Evolutionary conservation across 2,797 vertebrate genomes (phyloP), one percentile per base, ranked within the genome.

Genomic region (Arremon aurantiirostris): DNA sequence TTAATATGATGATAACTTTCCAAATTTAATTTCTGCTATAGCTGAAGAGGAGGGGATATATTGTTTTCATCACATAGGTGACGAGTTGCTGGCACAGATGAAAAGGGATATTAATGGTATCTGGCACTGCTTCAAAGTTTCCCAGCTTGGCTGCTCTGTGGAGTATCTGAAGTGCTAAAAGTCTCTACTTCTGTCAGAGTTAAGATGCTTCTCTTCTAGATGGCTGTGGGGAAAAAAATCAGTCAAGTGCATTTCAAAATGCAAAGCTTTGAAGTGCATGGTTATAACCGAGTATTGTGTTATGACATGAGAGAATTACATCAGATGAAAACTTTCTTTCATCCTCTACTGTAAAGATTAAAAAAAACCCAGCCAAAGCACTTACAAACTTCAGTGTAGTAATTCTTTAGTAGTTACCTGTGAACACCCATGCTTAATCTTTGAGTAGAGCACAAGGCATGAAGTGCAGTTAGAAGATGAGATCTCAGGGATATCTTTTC

Each of bases 51-150:
- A 85, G 42, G 52, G 34, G 65, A 17, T 90, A 61, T 53, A 61
- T 87, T 95, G 81, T 93, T 92, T 94, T 87, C 68, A 85, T 91
- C 90, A 83, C 42, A 30, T 56, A 81, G 50, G 64, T 93, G 86
- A 92, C 13, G 32, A 96, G 77, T 71, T 92, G 60, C 82, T 95
- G 89, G 84, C 84, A 60, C 0, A 2, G 32, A 83, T 73, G 46
- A 63, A 81, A 61, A 61, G 61, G 50, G 65, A n/a, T 95, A 77
- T 95, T 92, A 91, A 87, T 94, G 84, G 57, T 75, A 41, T 65
- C 76, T 95, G 94, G 84, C 87, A 75, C 37, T 80, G 52, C 65
- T 89, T 92, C 93, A 94, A 7, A 55, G 60, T 86, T 89, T 81
- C 69, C 32, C 42, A 93, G 39, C 55, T 93, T 81, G 69, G 39